Base-by-base conservation (phyloP, 2,888 invertebrate genomes). In the Alitta virens region DNA sequence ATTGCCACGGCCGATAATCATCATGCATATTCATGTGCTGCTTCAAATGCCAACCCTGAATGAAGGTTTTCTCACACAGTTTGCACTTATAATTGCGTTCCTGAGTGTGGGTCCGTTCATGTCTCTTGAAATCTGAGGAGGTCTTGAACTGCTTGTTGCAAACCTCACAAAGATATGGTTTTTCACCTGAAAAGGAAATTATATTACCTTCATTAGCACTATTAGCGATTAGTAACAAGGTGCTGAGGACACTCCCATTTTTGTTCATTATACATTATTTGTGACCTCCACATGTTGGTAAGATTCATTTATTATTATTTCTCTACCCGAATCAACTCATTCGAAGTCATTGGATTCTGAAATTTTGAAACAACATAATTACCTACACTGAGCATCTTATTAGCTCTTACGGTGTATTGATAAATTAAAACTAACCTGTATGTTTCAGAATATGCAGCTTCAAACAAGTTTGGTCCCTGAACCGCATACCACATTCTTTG, bases 381-480 rank as follows among this genome's bases (percentile, higher is more conserved):
- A n/a, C n/a, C n/a, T n/a, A n/a, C n/a, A n/a, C n/a, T n/a, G n/a
- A n/a, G n/a, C n/a, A n/a, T n/a, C n/a, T n/a, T n/a, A n/a, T n/a
- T n/a, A n/a, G n/a, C n/a, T n/a, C n/a, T n/a, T n/a, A n/a, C n/a
- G n/a, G n/a, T n/a, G n/a, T n/a, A n/a, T n/a, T n/a, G n/a, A n/a
- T n/a, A n/a, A 16, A 2, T 26, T 7, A 33, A 33, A 18, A 26
- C 57, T n/a, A 2, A 62, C 66, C 66, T 52, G 66, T 66, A 43
- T 66, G 66, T 54, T 66, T 66, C 25, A 66, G 66, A 26, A 40
- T 53, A 56, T 66, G 66, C 9, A 66, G 66, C 43, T 66, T 66
- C 40, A 66, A 64, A 27, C 64, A 62, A 26, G 66, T 62, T 18
- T 52, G 62, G 51, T 66, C 66, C 2, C 66, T 25, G 62, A 46